Conservation (phyloP, 2,888 invertebrate species). For the Philonicus albiceps region DNA sequence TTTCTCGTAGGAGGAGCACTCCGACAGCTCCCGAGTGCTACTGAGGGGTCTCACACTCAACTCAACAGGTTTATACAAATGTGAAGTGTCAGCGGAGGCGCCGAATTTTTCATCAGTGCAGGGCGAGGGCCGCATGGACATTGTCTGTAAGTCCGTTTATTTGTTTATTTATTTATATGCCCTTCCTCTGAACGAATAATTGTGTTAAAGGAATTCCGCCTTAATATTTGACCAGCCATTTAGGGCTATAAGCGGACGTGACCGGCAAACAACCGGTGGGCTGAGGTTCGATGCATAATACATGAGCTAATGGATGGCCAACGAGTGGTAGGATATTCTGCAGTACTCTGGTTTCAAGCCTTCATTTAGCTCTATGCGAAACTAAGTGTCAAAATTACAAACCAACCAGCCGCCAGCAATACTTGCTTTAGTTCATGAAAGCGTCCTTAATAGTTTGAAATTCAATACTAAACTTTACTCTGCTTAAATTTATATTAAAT, state of each 20-base stretch:
- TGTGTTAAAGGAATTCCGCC: neutral
- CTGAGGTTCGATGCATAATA: neutral
- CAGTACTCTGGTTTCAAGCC: neutral
- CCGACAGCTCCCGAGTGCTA: slow-evolving; percentile 73
- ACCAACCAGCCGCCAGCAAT: too few species aligned
- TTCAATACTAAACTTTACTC: neutral
- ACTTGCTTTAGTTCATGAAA: neutral
- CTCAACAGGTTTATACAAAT: slow-evolving; percentile 76
- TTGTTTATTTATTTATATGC: neutral
- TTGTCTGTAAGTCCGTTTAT: slow-evolving; percentile 73
- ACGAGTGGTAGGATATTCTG: neutral
- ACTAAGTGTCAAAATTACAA: neutral
- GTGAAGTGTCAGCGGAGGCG: slow-evolving; percentile 81
- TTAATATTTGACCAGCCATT: neutral
- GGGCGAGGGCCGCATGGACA: slow-evolving; percentile 79
- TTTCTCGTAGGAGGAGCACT: slow-evolving; percentile 69
- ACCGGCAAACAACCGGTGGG: neutral
- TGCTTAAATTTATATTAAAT: neutral
- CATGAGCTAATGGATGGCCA: neutral
- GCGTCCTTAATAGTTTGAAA: neutral
- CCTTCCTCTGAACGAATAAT: neutral
- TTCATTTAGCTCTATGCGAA: neutral
- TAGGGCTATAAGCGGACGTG: neutral
- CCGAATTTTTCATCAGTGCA: slow-evolving; percentile 79
- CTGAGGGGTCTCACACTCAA: slow-evolving; percentile 74